phyloP scores from a whole-genome alignment of 53 echinoderm and acorn worm genomes.

The Holothuria leucospilota region DNA sequence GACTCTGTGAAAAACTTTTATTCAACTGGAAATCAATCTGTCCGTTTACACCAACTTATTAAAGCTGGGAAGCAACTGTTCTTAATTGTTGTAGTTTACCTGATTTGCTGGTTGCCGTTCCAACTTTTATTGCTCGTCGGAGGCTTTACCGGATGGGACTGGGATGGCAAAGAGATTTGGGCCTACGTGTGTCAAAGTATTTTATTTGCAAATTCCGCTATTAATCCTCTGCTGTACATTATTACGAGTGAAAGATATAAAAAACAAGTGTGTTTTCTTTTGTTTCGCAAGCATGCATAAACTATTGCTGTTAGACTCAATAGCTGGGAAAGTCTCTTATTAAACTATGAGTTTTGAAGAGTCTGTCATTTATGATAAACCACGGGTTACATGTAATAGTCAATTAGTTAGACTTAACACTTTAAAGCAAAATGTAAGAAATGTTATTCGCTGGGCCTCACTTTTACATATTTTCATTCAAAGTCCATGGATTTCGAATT shows the following conservation, averaged over 20 bases:
- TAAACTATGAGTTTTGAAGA: too few species aligned
- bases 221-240: constrained; percentile 1
- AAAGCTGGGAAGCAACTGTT: background rate
- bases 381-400: too few species aligned
- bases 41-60: background rate
- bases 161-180: background rate
- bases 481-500: too few species aligned
- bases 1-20: background rate
- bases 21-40: background rate
- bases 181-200: background rate
- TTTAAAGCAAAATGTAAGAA: too few species aligned
- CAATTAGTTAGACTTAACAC: too few species aligned
- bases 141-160: background rate
- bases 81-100: background rate
- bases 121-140: background rate
- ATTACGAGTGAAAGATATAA: constrained; percentile 2
- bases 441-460: too few species aligned
- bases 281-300: too few species aligned
- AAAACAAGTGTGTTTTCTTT: constrained; percentile 12
- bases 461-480: too few species aligned
- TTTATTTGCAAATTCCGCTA: background rate
- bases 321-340: too few species aligned
- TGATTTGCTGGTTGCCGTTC: background rate
- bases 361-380: too few species aligned
- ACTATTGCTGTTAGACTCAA: too few species aligned